Percentiles rank a stretch among this genome's conserved stretches.
Evolutionary conservation across 2,888 invertebrate genomes (phyloP).

Genomic region (Cerastis rubricosa): DNA sequence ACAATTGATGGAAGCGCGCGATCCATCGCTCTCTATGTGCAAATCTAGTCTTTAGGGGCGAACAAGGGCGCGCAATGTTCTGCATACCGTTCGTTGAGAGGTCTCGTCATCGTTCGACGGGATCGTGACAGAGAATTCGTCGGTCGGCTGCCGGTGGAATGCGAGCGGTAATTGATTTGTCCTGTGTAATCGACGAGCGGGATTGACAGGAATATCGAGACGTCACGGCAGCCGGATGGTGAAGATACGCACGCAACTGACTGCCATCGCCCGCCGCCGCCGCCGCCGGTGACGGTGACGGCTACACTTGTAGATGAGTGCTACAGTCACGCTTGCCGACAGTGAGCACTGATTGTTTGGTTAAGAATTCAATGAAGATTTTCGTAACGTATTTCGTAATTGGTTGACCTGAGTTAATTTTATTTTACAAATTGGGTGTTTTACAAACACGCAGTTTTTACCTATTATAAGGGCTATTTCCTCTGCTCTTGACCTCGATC

Average conservation of each 20-base stretch:
- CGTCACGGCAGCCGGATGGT: conserved; percentile 74
- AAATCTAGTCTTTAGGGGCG: conserved; percentile 78
- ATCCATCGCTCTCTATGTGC: conserved; percentile 83
- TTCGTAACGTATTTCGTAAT: neutral
- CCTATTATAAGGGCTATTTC: neutral
- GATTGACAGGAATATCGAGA: conserved; percentile 87
- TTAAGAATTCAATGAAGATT: neutral
- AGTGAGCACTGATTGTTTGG: conserved; percentile 21
- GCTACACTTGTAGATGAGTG: conserved; percentile 34
- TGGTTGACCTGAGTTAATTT: neutral
- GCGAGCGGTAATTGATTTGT: conserved; percentile 90
- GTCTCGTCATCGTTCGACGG: conserved; percentile 84
- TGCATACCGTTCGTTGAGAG: conserved; percentile 84
- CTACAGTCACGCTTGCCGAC: conserved; percentile 3
- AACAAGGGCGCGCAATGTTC: conserved; percentile 78
- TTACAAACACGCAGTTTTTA: conserved; percentile 3
- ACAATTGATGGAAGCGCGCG: conserved; percentile 85
- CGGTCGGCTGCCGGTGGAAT: conserved; percentile 86
- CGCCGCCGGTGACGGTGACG: conserved; percentile 9
- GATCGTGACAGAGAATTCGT: conserved; percentile 89
- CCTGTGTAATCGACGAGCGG: conserved; percentile 87
- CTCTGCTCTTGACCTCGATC: neutral
- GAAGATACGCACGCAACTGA: conserved; percentile 58
- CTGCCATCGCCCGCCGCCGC: conserved; percentile 19
- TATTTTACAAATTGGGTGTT: conserved; percentile 28